Evolutionary conservation across 2,113 vertebrate genomes (phyloP), one percentile per base, ranked within the genome.

Genomic region (Rhadina sibilatrix): DNA sequence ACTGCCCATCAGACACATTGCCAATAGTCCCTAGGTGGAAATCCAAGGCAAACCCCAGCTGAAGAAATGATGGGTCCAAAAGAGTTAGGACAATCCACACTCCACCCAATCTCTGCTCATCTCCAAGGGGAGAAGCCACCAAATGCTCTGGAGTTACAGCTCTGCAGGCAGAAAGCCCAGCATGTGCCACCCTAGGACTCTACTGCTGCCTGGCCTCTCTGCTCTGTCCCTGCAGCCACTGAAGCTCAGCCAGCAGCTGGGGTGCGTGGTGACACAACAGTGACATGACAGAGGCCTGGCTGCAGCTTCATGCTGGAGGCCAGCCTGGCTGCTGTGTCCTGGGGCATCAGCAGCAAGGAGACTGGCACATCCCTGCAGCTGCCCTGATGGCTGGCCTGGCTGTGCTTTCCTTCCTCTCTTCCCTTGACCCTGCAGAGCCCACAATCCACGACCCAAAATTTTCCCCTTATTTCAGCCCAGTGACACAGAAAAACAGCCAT

Each of bases 401-500:
- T 79, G 20, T 25, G 52, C 72, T 84, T 30, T 57, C 27, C 0
- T 77, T 81, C 68, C 56, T 75, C 42, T 54, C 30, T 42, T 71
- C 38, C 56, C 80, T 70, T 6, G 3, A 17, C 49, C n/a, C 76
- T 60, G 64, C 42, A 38, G 57, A 79, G 16, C 72, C 69, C 57
- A 42, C 49, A 49, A 12, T 8, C 19, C 42, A 77, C 0, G 0
- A 65, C 40, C 40, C 53, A 28, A 79, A 91, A 89, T 8, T 35
- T 38, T 76, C 54, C 79, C 65, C 69, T 77, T 65, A n/a, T 87
- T 94, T 87, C 57, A 89, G 76, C 28, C 65, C 71, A 83, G 50
- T 88, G 72, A 93, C 89, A 91, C 65, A 95, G 90, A 95, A 97
- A 95, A 96, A 94, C 42, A 93, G 84, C 89, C 19, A 0, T 93